Conservation (phyloP, 2,888 invertebrate genomes). For the Tetheella fluctuosa region DNA sequence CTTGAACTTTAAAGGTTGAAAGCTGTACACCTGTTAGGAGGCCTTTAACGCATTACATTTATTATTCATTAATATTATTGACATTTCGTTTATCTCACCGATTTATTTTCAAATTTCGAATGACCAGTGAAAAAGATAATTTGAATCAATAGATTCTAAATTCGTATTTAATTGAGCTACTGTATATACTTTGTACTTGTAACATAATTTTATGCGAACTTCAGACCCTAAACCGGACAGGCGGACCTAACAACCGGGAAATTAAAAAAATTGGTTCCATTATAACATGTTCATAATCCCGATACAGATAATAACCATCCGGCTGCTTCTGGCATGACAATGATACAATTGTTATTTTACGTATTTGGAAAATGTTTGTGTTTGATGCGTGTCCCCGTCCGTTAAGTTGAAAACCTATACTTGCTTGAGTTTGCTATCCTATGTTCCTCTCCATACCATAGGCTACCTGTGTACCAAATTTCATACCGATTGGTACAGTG, state of each 20-base stretch:
- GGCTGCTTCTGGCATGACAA: constrained; percentile 24
- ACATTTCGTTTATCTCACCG: no score
- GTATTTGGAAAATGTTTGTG: not conserved
- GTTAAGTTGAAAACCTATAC: no score
- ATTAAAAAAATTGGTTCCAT: constrained; percentile 43
- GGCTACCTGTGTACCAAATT: no score
- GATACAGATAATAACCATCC: not conserved
- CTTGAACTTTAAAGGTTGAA: not conserved
- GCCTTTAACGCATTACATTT: not conserved
- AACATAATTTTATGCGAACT: constrained; percentile 4
- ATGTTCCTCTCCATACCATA: no score
- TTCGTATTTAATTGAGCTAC: not conserved
- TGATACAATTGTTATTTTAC: constrained; percentile 14
- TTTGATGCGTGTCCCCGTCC: no score
- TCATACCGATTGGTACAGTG: no score
- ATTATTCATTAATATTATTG: no score
- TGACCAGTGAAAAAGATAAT: no score
- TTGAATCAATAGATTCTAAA: no score
- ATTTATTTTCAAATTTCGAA: not conserved
- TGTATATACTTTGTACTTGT: not conserved
- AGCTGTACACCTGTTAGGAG: not conserved
- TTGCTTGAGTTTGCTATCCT: no score
- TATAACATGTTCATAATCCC: not conserved
- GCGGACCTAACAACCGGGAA: constrained; percentile 48
- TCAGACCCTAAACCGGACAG: constrained; percentile 27